Evolutionary conservation across 1,140 invertebrate species (phyloP).

Genomic region (Drosophila arawakana): DNA sequence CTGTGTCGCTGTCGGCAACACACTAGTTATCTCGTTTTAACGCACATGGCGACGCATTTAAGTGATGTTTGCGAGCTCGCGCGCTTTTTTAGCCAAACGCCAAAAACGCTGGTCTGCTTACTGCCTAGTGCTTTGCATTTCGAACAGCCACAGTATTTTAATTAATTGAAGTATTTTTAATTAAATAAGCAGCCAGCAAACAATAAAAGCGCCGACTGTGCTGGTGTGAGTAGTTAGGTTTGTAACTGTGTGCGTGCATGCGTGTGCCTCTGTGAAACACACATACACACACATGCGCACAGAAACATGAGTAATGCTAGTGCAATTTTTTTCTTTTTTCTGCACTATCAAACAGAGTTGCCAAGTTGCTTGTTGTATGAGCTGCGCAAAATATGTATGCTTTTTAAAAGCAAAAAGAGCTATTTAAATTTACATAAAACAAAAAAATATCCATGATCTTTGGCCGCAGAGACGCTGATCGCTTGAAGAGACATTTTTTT

Average conservation of each 20-base stretch:
- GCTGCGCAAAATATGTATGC: slow-evolving; percentile 26
- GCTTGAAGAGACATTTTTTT: slow-evolving; percentile 27
- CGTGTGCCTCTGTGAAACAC: slow-evolving; percentile 41
- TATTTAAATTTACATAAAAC: slow-evolving; percentile 50
- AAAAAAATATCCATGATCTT: slow-evolving; percentile 3
- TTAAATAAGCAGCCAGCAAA: slow-evolving; percentile 60
- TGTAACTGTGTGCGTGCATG: slow-evolving; percentile 36
- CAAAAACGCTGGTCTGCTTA: slow-evolving; percentile 21
- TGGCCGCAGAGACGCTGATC: not conserved
- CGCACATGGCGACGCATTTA: slow-evolving; percentile 49
- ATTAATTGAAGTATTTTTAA: slow-evolving; percentile 77
- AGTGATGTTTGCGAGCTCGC: slow-evolving; percentile 54
- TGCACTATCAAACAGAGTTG: slow-evolving; percentile 69
- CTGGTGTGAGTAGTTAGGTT: slow-evolving; percentile 47
- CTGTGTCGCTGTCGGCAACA: slow-evolving; percentile 34
- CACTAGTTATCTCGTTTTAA: slow-evolving; percentile 75
- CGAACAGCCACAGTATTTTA: slow-evolving; percentile 49
- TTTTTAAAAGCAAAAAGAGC: slow-evolving; percentile 16
- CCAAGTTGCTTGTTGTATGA: slow-evolving; percentile 44
- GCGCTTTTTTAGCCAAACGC: slow-evolving; percentile 57
- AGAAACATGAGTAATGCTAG: slow-evolving; percentile 74
- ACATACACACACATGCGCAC: slow-evolving; percentile 61
- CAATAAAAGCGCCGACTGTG: slow-evolving; percentile 48
- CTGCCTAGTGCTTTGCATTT: slow-evolving; percentile 51
- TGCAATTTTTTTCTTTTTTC: slow-evolving; percentile 44